Percentiles rank a stretch among this genome's conserved stretches.
Conservation (phyloP, 2,797 vertebrate genomes). For the Gouania willdenowi region DNA sequence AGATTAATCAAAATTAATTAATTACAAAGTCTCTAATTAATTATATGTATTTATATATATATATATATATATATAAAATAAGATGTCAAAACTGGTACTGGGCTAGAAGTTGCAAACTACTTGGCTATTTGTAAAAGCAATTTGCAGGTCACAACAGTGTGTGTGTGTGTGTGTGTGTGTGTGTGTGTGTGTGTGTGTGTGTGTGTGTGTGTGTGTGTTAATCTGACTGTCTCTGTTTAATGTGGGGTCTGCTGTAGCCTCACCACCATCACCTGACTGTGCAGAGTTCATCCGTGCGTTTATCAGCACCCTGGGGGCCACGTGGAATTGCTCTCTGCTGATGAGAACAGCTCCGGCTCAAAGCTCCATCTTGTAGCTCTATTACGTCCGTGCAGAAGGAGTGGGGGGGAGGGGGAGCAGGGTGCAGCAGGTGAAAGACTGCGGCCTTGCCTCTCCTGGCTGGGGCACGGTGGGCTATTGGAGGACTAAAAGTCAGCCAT, state of each 20-base stretch:
- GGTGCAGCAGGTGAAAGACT: conserved; percentile 26
- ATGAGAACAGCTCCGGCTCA: conserved; percentile 51
- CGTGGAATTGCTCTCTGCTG: conserved; percentile 59
- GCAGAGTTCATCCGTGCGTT: conserved; percentile 59
- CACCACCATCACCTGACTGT: conserved; percentile 43
- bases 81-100: too few relatives aligned
- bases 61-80: too few relatives aligned
- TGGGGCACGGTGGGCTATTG: conserved; percentile 9
- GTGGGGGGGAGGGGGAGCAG: not conserved
- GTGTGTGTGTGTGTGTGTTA: not conserved
- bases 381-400: conserved; percentile 31
- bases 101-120: too few relatives aligned
- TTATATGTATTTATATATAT: too few relatives aligned
- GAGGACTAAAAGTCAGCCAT: conserved; percentile 40
- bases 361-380: conserved; percentile 50
- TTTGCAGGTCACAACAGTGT: too few relatives aligned
- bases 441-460: conserved; percentile 19
- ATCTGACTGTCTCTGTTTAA: conserved; percentile 42
- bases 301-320: conserved; percentile 47
- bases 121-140: too few relatives aligned
- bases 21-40: too few relatives aligned
- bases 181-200: not conserved
- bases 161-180: not conserved
- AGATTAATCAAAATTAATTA: too few relatives aligned
- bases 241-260: conserved; percentile 40